Conservation (phyloP, 2,888 invertebrate species). For the Alitta virens region DNA sequence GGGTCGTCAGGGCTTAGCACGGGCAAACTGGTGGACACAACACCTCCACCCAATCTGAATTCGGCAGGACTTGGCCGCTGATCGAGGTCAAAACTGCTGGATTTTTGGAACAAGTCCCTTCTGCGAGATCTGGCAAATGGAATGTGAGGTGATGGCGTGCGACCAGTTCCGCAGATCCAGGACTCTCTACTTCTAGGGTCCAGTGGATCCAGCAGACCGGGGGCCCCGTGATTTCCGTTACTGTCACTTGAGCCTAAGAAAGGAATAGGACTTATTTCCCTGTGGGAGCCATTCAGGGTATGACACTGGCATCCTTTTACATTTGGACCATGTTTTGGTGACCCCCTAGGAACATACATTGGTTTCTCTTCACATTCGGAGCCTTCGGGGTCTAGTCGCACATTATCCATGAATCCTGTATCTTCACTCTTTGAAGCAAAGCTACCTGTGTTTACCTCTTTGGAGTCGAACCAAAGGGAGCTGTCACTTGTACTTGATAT, state of each 20-base stretch:
- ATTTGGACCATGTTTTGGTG: not conserved
- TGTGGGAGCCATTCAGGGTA: slow-evolving; percentile 5
- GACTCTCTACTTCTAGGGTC: slow-evolving; percentile 4
- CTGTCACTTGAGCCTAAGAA: not conserved
- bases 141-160: not conserved
- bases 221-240: not conserved
- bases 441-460: not conserved
- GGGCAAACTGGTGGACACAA: not conserved
- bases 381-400: slow-evolving; percentile 15
- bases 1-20: not conserved
- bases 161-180: slow-evolving; percentile 11
- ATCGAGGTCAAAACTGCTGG: slow-evolving; percentile 9
- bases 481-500: slow-evolving; percentile 1
- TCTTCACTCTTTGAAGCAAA: not conserved
- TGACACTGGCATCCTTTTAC: slow-evolving; percentile 11
- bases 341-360: not conserved
- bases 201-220: not conserved
- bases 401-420: not conserved
- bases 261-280: not conserved
- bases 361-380: slow-evolving; percentile 14
- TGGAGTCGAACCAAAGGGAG: not conserved
- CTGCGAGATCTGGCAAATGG: not conserved
- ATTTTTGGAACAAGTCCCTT: slow-evolving; percentile 2
- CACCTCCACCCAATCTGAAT: not conserved
- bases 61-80: not conserved